Conservation (phyloP, 2,888 invertebrate species). For the Pristionchus fissidentatus region DNA sequence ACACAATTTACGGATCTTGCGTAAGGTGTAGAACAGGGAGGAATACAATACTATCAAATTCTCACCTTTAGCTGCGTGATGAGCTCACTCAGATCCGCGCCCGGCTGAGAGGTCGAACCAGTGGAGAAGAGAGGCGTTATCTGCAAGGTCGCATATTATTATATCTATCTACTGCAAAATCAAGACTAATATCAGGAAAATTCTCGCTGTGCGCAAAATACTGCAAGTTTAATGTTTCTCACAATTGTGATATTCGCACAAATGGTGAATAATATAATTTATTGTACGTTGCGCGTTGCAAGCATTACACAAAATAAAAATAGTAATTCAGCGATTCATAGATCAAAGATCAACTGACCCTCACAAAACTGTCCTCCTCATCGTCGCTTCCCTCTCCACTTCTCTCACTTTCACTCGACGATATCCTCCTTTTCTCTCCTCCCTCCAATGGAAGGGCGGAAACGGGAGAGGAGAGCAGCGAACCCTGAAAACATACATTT, state of each 20-base stretch:
- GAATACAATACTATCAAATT: neutral
- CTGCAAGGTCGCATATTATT: no score
- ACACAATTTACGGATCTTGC: no score
- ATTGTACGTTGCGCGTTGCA: no score
- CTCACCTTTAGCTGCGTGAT: conserved; percentile 34
- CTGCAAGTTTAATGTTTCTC: no score
- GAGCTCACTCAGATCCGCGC: conserved; percentile 7
- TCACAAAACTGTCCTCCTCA: conserved; percentile 41
- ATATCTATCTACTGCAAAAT: no score
- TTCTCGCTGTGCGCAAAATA: neutral
- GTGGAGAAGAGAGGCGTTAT: conserved; percentile 20
- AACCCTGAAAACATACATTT: neutral
- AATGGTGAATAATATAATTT: neutral
- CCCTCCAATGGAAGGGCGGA: neutral
- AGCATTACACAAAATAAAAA: no score
- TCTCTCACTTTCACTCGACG: conserved; percentile 2
- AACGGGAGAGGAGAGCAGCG: neutral
- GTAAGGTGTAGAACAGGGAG: neutral
- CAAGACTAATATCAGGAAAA: neutral
- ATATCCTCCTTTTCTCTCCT: neutral
- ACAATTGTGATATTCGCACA: neutral
- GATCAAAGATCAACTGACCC: neutral
- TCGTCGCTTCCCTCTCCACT: conserved; percentile 29
- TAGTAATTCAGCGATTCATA: neutral
- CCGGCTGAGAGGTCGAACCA: neutral